Percentiles rank a stretch among this genome's conserved stretches.
phyloP scores from a whole-genome alignment of 2,113 vertebrate genomes.

The Plecturocebus donacophilus region DNA sequence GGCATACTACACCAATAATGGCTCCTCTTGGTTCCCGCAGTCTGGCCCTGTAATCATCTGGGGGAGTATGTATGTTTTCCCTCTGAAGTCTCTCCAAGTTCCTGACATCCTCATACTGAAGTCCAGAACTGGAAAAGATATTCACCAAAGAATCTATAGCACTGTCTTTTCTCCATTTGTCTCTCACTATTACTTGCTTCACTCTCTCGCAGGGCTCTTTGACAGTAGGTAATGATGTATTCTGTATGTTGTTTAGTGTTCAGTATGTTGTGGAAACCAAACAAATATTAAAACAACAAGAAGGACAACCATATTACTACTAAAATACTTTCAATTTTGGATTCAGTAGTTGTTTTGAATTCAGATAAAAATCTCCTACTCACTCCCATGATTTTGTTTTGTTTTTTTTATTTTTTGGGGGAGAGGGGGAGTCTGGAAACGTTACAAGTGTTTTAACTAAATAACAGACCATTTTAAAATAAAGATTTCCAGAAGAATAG shows the following conservation, averaged over 20 bases:
- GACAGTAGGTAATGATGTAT: neutral
- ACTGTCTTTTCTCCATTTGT: neutral
- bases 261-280: neutral
- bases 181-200: neutral
- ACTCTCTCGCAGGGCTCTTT: neutral
- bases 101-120: neutral
- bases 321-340: slow-evolving; percentile 53
- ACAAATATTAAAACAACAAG: slow-evolving; percentile 39
- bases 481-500: slow-evolving; percentile 54
- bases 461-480: slow-evolving; percentile 56
- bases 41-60: neutral
- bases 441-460: slow-evolving; percentile 53
- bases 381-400: neutral
- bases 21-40: neutral
- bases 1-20: neutral
- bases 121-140: neutral
- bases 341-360: neutral
- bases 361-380: slow-evolving; percentile 17
- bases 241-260: neutral
- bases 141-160: neutral
- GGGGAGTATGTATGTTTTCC: neutral
- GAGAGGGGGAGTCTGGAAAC: neutral
- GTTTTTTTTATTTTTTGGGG: too few species aligned
- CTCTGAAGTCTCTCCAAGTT: slow-evolving; percentile 14
- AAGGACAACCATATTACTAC: neutral